Percentiles rank a stretch among this genome's conserved stretches.
These are phyloP conservation scores for Eutolmus rufibarbis DNA, from an alignment of 2,888 invertebrate genomes.

Conservation along the genomic window DNA sequence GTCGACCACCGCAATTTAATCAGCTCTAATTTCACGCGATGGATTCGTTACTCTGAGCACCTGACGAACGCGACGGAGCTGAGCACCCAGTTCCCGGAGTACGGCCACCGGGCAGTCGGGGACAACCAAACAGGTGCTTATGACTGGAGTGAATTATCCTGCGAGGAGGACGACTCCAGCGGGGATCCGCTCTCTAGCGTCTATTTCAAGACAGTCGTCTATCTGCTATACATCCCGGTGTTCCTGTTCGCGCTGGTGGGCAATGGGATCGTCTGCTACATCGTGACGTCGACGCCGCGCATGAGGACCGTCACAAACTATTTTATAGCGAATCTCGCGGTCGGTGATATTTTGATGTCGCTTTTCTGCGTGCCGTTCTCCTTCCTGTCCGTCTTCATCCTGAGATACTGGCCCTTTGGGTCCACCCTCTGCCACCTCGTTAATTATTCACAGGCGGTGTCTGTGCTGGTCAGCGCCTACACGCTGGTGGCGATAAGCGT, in stretches of 20 bases:
- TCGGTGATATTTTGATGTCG: slow-evolving; percentile 90
- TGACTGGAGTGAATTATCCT: slow-evolving; percentile 1
- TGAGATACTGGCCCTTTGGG: slow-evolving; percentile 91
- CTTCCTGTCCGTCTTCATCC: slow-evolving; percentile 79
- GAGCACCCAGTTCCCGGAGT: background rate
- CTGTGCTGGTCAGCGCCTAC: slow-evolving; percentile 86
- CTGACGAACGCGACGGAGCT: background rate
- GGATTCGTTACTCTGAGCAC: background rate
- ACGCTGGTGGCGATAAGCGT: slow-evolving; percentile 90
- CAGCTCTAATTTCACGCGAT: background rate
- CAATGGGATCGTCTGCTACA: slow-evolving; percentile 84
- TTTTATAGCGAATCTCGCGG: slow-evolving; percentile 87
- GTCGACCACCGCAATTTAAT: background rate
- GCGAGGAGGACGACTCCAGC: slow-evolving; percentile 49
- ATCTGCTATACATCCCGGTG: slow-evolving; percentile 75
- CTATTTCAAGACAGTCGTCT: slow-evolving; percentile 72
- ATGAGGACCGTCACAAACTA: slow-evolving; percentile 94
- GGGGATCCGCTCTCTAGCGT: slow-evolving; percentile 59
- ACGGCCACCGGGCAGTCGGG: background rate
- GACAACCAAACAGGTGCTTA: slow-evolving; percentile 20
- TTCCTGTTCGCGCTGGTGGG: slow-evolving; percentile 76
- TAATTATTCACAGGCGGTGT: slow-evolving; percentile 81
- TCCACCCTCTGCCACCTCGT: slow-evolving; percentile 81
- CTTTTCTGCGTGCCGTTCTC: slow-evolving; percentile 91
- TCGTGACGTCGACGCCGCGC: slow-evolving; percentile 80